Percentiles rank a stretch among this genome's conserved stretches.
Evolutionary conservation across 2,797 vertebrate species (phyloP).

Genomic region (Gallirallus australis): DNA sequence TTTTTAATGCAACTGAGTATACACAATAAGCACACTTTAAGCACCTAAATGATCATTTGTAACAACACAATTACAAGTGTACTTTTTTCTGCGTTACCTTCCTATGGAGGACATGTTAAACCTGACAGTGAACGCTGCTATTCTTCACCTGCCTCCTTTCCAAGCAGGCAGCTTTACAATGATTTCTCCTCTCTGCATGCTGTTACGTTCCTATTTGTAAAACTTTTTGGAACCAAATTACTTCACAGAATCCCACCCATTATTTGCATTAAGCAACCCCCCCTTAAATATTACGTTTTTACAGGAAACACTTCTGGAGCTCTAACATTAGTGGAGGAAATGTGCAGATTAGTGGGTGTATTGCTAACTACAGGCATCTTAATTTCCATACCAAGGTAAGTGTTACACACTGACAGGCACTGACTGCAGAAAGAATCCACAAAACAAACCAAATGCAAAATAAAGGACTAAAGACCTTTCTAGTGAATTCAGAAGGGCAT

Average conservation of each 20-base stretch:
- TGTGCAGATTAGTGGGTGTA: neutral
- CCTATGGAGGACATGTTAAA: neutral
- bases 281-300: neutral
- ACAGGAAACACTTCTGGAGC: neutral
- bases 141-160: neutral
- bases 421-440: neutral
- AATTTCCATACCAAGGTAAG: slow-evolving; percentile 1
- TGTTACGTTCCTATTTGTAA: neutral
- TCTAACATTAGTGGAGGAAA: neutral
- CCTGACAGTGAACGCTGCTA: accelerated
- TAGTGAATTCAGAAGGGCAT: neutral
- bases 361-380: neutral
- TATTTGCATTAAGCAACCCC: neutral
- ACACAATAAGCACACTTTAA: neutral
- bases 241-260: neutral
- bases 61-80: neutral
- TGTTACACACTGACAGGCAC: neutral
- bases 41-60: neutral
- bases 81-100: neutral
- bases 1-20: neutral
- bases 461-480: neutral
- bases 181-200: neutral
- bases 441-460: neutral
- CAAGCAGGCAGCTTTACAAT: neutral
- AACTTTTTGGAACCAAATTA: neutral